phyloP scores from a whole-genome alignment of 2,888 invertebrate species.

The Dolichopus griseipennis region DNA sequence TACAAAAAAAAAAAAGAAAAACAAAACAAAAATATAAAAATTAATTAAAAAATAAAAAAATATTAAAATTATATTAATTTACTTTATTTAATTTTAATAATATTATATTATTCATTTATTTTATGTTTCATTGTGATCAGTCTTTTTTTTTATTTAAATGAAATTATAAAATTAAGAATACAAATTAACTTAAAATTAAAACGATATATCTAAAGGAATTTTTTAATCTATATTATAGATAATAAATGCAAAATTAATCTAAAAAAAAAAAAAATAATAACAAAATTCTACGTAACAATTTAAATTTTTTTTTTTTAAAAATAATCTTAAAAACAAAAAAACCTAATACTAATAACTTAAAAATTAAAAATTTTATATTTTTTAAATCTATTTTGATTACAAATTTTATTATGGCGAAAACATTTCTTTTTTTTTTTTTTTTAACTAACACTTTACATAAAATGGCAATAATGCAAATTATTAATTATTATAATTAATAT shows the following conservation, averaged over 20 bases:
- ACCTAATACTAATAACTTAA: neutral
- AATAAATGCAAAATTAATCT: neutral
- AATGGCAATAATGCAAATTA: neutral
- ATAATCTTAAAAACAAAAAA: neutral
- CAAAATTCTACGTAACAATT: neutral
- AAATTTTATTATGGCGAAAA: slow-evolving; percentile 1
- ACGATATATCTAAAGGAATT: too few species aligned
- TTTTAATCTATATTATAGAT: neutral
- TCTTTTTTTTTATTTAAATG: too few species aligned
- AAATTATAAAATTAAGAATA: too few species aligned
- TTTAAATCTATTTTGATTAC: neutral
- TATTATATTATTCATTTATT: too few species aligned
- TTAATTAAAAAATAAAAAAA: too few species aligned
- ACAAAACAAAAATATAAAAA: too few species aligned
- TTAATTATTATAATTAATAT: neutral
- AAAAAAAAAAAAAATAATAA: neutral
- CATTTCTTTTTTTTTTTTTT: neutral
- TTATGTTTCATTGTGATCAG: too few species aligned
- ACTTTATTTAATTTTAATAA: too few species aligned
- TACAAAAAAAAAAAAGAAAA: too few species aligned
- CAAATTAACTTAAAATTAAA: too few species aligned
- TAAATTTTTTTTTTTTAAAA: neutral
- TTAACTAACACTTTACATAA: neutral
- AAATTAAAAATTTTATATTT: neutral
- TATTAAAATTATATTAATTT: too few species aligned